Base-by-base conservation (phyloP, 2,888 invertebrate genomes). In the Hermaeophaga mercurialis region DNA sequence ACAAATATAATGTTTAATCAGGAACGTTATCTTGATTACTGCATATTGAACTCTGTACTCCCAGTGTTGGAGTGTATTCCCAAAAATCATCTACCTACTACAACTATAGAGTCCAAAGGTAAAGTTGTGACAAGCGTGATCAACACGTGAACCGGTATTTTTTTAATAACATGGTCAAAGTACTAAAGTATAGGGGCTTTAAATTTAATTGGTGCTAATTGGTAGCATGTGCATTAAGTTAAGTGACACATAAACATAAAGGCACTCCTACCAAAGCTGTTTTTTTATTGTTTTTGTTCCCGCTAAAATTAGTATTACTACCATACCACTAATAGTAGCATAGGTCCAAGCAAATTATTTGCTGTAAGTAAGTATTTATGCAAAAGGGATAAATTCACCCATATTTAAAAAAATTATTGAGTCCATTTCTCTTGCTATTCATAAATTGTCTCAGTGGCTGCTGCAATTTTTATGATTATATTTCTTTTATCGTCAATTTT, bases 11-110 rank as follows among this genome's bases (percentile, higher is more conserved):
- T 19, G 18, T 41, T 18, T 24, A n/a, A 9, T n/a, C 41, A 9
- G 41, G 22, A 22, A 19, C 41, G 41, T 41, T 41, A 41, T 41
- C 41, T 41, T 12, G 41, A 24, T 41, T 12, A 24, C 7, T 43
- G 43, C 24, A 43, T 43, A 26, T 43, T 43, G 43, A 43, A 43
- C 43, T 43, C 24, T 43, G 43, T 11, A 43, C 43, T 24, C 43
- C 14, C 24, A 26, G 14, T 11, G 24, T 24, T 43, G 24, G 15
- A 43, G 43, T 26, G 43, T 43, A 43, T 43, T 43, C 43, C 43
- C 41, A 43, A 43, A 43, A 22, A 43, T 24, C 24, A 19, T 43
- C 43, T 43, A 43, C 43, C 43, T 43, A 43, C 43, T 8, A 24
- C 12, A n/a, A 14, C 8, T 8, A 18, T 3, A 17, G 24, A 43